Evolutionary conservation across 2,888 invertebrate genomes (phyloP), one percentile per base, ranked within the genome.

Genomic region (Apotomis capreana): DNA sequence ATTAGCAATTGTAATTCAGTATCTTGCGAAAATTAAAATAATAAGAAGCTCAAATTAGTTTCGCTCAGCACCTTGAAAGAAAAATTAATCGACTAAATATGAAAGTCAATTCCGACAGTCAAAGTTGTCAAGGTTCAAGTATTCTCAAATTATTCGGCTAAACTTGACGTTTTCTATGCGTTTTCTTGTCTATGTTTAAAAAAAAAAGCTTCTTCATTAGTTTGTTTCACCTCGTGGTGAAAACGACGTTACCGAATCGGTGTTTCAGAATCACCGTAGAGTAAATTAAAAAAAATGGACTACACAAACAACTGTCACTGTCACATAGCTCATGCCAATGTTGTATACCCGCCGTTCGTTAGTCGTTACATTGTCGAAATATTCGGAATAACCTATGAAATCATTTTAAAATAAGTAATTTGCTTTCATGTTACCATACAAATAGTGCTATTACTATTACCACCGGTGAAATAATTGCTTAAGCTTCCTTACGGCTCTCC

Each of bases 1-100:
- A 74, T 74, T 44, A 58, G 71, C 71, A 51, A 71, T 15, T 44
- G 13, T 52, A 62, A 68, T 58, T 46, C 62, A 46, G 44, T 62
- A 68, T 68, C 67, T 58, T 68, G 40, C 62, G 46, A 51, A 68
- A 71, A 62, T 68, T 1, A 62, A 70, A 70, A 68, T 61, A 70
- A 65, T 70, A 70, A 67, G 65, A 70, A 71, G 68, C 67, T 71
- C 40, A 71, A 68, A 71, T 71, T 68, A 71, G 71, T 71, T 62
- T 68, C 67, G 62, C 67, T 52, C 61, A 71, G 52, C 68, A 68
- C 71, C 71, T 71, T 71, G 57, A 13, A 68, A 71, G 67, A 71
- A 68, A 68, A 58, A 36, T 49, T 62, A 62, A 62, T 51, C 71
- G 62, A 68, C 68, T 71, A 68, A 71, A 71, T 62, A 51, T 51